Percentiles rank a stretch among this genome's conserved stretches.
Conservation (phyloP, 2,113 vertebrate genomes). For the Lanius ludovicianus region DNA sequence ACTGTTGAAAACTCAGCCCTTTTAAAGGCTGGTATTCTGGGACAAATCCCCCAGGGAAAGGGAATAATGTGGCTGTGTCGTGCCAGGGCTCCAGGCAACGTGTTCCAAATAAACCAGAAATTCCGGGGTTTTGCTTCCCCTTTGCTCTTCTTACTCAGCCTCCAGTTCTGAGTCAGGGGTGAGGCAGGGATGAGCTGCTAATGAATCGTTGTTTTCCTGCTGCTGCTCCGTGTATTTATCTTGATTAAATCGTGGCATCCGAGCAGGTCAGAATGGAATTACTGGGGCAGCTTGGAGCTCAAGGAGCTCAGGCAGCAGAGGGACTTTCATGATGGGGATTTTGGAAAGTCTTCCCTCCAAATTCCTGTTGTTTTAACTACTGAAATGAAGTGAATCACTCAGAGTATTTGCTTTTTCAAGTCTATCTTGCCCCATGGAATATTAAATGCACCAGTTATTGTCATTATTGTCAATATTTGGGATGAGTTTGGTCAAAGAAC, state of each 20-base stretch:
- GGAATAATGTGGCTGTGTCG: neutral
- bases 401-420: neutral
- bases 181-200: neutral
- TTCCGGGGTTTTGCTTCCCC: neutral
- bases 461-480: neutral
- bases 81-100: neutral
- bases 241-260: neutral
- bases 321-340: neutral
- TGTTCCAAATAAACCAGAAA: neutral
- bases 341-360: neutral
- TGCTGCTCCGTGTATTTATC: neutral
- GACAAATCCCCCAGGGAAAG: neutral
- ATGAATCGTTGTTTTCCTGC: neutral
- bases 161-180: neutral
- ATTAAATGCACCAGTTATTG: neutral
- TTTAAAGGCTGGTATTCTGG: constrained; percentile 19
- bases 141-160: neutral
- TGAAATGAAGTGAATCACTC: neutral
- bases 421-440: neutral
- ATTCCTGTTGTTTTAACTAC: neutral
- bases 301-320: neutral
- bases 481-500: neutral
- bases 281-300: neutral
- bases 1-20: neutral
- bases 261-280: neutral